Evolutionary conservation across 2,797 vertebrate species (phyloP).

Genomic region (Notolepis coatsorum): DNA sequence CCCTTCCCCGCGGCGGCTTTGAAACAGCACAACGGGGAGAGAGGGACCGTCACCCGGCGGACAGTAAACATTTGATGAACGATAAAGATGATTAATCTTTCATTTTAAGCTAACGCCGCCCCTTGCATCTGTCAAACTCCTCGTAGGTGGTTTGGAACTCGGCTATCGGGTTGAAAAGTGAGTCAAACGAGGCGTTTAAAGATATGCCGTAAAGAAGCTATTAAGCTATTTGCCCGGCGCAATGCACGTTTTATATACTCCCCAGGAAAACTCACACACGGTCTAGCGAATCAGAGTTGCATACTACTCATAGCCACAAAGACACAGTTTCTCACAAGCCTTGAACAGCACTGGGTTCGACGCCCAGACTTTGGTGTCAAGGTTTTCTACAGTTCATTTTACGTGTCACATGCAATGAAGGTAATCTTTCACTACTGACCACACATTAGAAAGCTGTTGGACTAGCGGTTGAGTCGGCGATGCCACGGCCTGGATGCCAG

Average conservation of each 20-base stretch:
- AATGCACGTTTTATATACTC: constrained; percentile 47
- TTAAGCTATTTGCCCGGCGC: constrained; percentile 64
- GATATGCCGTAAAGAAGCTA: constrained; percentile 57
- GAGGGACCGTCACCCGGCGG: constrained; percentile 22
- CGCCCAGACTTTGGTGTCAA: constrained; percentile 19
- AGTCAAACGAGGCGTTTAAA: constrained; percentile 63
- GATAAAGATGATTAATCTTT: constrained; percentile 42
- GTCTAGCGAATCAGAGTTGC: constrained; percentile 28
- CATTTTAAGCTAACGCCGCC: constrained; percentile 45
- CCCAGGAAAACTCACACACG: constrained; percentile 26
- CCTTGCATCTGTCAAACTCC: constrained; percentile 59
- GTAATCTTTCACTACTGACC: constrained; percentile 39
- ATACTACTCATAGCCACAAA: constrained; percentile 26
- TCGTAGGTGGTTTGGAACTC: constrained; percentile 45
- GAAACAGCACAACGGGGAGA: too few relatives aligned
- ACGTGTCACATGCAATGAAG: constrained; percentile 49
- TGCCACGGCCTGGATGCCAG: constrained; percentile 7
- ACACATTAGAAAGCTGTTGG: constrained; percentile 23
- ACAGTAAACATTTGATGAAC: constrained; percentile 43
- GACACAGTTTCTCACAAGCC: constrained; percentile 4
- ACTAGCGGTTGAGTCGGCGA: constrained; percentile 28
- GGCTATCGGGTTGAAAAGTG: constrained; percentile 58
- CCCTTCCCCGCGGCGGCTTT: neutral
- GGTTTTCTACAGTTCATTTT: constrained; percentile 46
- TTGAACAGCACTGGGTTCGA: constrained; percentile 36